Evolutionary conservation across 2,888 invertebrate genomes (phyloP).

Genomic region (Apotomis capreana): DNA sequence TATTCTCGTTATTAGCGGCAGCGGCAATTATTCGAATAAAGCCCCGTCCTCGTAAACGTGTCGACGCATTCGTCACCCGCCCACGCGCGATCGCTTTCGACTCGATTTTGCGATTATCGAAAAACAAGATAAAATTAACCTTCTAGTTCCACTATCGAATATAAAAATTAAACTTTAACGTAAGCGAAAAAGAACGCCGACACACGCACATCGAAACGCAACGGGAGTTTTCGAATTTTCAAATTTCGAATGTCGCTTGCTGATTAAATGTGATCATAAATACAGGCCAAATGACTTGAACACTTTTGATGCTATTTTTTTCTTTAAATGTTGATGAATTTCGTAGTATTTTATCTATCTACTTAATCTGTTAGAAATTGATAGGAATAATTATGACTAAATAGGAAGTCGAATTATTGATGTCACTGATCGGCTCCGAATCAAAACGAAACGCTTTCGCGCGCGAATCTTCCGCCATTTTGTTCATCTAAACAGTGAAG

Average conservation of each 20-base stretch:
- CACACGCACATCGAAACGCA: not conserved
- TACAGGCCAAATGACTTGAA: slow-evolving; percentile 10
- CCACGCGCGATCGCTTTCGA: slow-evolving; percentile 52
- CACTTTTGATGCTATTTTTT: not conserved
- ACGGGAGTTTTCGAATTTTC: slow-evolving; percentile 10
- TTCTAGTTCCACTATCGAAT: not conserved
- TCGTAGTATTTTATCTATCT: not conserved
- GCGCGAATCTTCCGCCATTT: slow-evolving; percentile 55
- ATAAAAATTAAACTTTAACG: slow-evolving; percentile 11
- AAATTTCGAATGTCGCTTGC: slow-evolving; percentile 18
- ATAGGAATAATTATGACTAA: not conserved
- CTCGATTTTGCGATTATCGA: slow-evolving; percentile 57
- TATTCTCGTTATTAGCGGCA: slow-evolving; percentile 46
- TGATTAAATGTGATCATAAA: slow-evolving; percentile 18
- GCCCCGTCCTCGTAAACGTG: slow-evolving; percentile 60
- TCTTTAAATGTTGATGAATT: not conserved
- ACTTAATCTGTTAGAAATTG: not conserved
- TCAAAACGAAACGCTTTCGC: slow-evolving; percentile 31
- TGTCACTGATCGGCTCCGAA: not conserved
- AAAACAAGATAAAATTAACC: slow-evolving; percentile 39
- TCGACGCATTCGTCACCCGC: slow-evolving; percentile 58
- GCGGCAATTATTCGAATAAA: slow-evolving; percentile 69
- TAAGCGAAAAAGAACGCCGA: not conserved
- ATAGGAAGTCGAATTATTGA: not conserved
- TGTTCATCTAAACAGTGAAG: slow-evolving; percentile 61